phyloP scores from a whole-genome alignment of 2,888 invertebrate species.

The Stramonita haemastoma region DNA sequence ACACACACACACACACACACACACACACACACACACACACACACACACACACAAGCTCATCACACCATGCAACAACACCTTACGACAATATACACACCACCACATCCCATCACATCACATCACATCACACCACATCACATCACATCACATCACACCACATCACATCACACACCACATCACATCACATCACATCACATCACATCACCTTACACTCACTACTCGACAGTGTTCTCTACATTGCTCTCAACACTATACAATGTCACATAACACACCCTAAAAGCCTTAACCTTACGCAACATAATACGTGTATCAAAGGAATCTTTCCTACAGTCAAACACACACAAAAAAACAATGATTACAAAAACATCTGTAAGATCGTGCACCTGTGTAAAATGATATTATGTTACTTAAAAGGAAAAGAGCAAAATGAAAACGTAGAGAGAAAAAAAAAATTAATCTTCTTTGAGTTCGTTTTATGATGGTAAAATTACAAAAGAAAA shows the following conservation, averaged over 20 bases:
- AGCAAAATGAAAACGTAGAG: too few species aligned
- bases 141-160: too few species aligned
- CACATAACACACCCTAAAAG: too few species aligned
- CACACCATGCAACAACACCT: not conserved
- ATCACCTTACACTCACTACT: too few species aligned
- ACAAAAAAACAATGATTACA: too few species aligned
- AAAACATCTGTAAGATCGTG: not conserved
- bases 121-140: too few species aligned
- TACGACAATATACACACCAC: not conserved
- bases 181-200: too few species aligned
- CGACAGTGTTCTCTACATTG: too few species aligned
- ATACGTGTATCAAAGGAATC: too few species aligned
- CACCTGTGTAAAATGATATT: not conserved
- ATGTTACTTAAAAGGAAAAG: not conserved
- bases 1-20: constrained; percentile 10
- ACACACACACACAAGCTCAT: not conserved
- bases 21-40: constrained; percentile 12
- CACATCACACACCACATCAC: not conserved
- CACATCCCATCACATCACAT: not conserved
- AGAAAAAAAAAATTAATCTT: not conserved
- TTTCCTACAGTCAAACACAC: too few species aligned
- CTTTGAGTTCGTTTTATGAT: not conserved
- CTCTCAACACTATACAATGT: too few species aligned
- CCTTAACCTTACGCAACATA: too few species aligned
- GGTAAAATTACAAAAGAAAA: not conserved